phyloP scores from a whole-genome alignment of 1,140 invertebrate species.

The Brachionus sp. region DNA sequence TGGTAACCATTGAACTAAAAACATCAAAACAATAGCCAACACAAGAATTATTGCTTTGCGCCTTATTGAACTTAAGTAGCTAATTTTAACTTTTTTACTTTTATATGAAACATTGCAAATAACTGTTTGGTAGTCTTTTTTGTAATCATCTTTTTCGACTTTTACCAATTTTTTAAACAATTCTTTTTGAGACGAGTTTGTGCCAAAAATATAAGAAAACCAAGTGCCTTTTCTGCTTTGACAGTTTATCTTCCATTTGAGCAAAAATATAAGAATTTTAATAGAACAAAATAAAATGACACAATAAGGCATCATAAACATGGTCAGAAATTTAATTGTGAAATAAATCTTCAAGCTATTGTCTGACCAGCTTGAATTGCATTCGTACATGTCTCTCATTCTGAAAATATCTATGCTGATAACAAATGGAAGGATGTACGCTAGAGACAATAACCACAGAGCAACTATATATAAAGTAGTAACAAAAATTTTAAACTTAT shows the following conservation, averaged over 20 bases:
- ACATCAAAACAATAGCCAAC: neutral
- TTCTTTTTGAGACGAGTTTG: neutral
- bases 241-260: conserved; percentile 25
- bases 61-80: neutral
- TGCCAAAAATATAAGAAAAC: neutral
- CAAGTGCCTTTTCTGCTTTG: neutral
- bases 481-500: conserved; percentile 31
- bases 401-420: neutral
- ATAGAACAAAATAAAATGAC: neutral
- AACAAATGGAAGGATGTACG: conserved; percentile 3
- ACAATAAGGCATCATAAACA: conserved; percentile 5
- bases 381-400: neutral
- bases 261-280: conserved; percentile 21
- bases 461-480: neutral
- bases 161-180: neutral
- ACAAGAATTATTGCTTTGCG: conserved; percentile 32
- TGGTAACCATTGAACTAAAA: conserved; percentile 38
- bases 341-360: neutral
- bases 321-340: neutral
- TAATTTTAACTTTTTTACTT: neutral
- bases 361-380: neutral
- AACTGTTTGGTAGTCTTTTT: neutral
- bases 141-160: neutral
- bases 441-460: neutral
- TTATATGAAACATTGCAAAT: neutral